Evolutionary conservation across 1,140 invertebrate species (phyloP).

Genomic region (Sminthurides bifidus): DNA sequence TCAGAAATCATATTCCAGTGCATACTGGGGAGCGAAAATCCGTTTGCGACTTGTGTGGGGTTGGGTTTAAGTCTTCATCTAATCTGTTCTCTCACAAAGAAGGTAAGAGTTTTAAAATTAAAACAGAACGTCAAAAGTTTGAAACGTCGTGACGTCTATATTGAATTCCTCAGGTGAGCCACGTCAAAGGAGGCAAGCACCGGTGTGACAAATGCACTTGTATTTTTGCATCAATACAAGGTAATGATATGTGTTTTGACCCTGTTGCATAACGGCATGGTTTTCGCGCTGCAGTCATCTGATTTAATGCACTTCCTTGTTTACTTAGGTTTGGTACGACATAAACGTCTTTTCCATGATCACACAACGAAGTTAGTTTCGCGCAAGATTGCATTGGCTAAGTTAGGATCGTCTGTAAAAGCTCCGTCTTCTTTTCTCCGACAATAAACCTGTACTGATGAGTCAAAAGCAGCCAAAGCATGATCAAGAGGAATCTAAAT

Average conservation of each 20-base stretch:
- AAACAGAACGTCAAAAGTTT: neutral
- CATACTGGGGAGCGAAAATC: conserved; percentile 1
- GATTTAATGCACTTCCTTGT: neutral
- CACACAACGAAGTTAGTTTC: neutral
- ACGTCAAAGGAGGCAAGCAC: neutral
- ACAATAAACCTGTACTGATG: too few relatives aligned
- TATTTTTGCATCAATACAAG: neutral
- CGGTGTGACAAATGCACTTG: neutral
- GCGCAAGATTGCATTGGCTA: neutral
- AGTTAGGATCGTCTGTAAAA: neutral
- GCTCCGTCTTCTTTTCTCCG: too few relatives aligned
- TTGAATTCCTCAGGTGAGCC: neutral
- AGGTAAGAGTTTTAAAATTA: too few relatives aligned
- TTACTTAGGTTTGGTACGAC: neutral
- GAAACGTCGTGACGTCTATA: neutral
- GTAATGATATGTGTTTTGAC: too few relatives aligned
- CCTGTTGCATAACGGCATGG: too few relatives aligned
- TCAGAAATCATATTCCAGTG: neutral
- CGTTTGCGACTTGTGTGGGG: neutral
- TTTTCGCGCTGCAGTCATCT: too few relatives aligned
- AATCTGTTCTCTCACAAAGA: conserved; percentile 1
- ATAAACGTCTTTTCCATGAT: neutral
- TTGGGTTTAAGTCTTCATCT: neutral
- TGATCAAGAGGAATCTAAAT: too few relatives aligned
- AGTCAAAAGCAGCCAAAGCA: too few relatives aligned